Evolutionary conservation across 2,113 vertebrate species (phyloP).

Genomic region (Epinephelus cyanopodus): DNA sequence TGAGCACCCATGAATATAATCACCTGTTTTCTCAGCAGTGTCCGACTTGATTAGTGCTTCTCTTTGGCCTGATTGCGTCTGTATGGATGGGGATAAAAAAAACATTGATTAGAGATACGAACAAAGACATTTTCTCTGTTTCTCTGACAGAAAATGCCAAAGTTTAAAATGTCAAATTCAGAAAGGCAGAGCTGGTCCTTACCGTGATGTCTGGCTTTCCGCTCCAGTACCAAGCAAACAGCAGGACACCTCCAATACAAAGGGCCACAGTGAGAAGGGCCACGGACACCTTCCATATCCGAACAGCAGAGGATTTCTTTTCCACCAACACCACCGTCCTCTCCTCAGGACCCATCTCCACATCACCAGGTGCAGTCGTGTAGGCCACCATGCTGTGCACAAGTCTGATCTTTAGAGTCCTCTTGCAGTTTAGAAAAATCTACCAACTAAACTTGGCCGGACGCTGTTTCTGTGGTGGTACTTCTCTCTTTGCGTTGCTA

Average conservation of each 20-base stretch:
- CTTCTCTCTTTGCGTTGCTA: conserved; percentile 50
- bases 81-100: neutral
- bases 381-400: conserved; percentile 70
- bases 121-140: neutral
- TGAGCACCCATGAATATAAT: conserved; percentile 1
- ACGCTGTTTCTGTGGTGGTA: conserved; percentile 10
- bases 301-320: conserved; percentile 53
- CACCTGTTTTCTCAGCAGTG: conserved; percentile 53
- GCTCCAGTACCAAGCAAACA: conserved; percentile 60
- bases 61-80: conserved; percentile 32
- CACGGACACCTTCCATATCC: conserved; percentile 64
- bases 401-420: neutral
- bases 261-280: conserved; percentile 46
- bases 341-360: conserved; percentile 64
- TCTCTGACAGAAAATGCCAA: neutral
- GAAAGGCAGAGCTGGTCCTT: conserved; percentile 12
- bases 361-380: conserved; percentile 57
- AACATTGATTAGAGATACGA: neutral
- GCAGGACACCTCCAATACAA: conserved; percentile 54
- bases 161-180: neutral
- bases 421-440: neutral
- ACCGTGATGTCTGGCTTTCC: conserved; percentile 49
- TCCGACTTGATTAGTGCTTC: conserved; percentile 15
- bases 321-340: conserved; percentile 64
- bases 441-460: neutral